These are phyloP conservation scores for Azorinus chamasolen DNA, from an alignment of 2,888 invertebrate genomes.

Conservation along the genomic window DNA sequence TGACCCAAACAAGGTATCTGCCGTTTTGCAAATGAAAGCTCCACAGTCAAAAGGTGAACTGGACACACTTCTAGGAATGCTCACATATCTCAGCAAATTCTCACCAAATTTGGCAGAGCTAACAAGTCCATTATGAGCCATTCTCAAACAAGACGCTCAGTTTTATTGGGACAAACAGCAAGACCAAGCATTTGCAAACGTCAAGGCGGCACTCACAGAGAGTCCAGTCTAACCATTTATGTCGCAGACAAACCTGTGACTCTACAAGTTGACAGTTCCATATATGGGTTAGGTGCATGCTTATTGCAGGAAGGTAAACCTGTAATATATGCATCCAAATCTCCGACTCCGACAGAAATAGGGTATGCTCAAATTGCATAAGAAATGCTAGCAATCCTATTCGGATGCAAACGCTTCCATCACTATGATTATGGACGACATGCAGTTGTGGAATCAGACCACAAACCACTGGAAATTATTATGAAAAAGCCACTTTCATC, in stretches of 20 bases:
- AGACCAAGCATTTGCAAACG: conserved; percentile 14
- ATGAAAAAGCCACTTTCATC: conserved; percentile 34
- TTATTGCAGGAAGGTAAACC: conserved; percentile 32
- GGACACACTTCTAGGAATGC: conserved; percentile 2
- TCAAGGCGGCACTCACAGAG: conserved; percentile 14
- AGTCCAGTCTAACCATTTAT: conserved; percentile 20
- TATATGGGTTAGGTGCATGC: too few species aligned
- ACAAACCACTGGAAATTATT: conserved; percentile 31
- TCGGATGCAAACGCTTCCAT: conserved; percentile 25
- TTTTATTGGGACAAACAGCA: conserved; percentile 32
- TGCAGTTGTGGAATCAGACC: conserved; percentile 26
- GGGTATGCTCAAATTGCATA: too few species aligned
- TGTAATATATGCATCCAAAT: conserved; percentile 41
- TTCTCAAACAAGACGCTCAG: conserved; percentile 14
- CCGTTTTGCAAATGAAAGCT: not conserved
- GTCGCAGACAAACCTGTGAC: too few species aligned
- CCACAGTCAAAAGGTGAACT: not conserved
- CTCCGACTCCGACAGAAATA: too few species aligned
- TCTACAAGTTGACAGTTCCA: too few species aligned
- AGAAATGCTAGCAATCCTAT: conserved; percentile 36
- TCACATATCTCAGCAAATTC: conserved; percentile 21
- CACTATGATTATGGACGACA: conserved; percentile 36
- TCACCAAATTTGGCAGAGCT: conserved; percentile 42
- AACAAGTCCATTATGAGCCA: conserved; percentile 23
- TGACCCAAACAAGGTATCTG: conserved; percentile 31